These are phyloP conservation scores for Stegophylla sp. DNA, from an alignment of 2,888 invertebrate genomes.

Conservation along the genomic window DNA sequence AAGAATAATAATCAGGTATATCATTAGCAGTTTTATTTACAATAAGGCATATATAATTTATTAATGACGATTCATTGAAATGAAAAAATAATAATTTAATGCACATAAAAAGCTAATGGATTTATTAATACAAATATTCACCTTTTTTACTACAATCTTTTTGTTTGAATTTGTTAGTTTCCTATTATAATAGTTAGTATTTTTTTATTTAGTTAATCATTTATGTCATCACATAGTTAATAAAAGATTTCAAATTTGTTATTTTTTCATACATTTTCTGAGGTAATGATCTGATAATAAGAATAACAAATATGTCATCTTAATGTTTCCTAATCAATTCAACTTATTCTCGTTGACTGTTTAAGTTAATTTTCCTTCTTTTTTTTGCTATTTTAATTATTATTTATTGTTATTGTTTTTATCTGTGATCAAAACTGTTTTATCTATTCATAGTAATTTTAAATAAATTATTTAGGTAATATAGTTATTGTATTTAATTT, in stretches of 20 bases:
- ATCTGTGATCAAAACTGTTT: conserved; percentile 52
- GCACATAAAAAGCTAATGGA: neutral
- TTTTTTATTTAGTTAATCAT: neutral
- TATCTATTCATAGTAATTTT: conserved; percentile 18
- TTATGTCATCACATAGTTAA: conserved; percentile 26
- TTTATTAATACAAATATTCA: neutral
- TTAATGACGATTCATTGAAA: neutral
- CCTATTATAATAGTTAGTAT: conserved; percentile 4
- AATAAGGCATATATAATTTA: neutral
- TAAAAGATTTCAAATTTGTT: conserved; percentile 10
- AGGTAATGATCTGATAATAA: conserved; percentile 30
- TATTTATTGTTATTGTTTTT: conserved; percentile 8
- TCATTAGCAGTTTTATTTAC: too few relatives aligned
- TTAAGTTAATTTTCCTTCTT: conserved; percentile 28
- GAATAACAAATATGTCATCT: neutral
- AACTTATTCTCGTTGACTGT: neutral
- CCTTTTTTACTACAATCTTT: neutral
- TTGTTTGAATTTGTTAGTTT: neutral
- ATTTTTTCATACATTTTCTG: conserved; percentile 19
- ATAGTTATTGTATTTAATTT: conserved; percentile 18
- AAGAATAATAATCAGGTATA: too few relatives aligned
- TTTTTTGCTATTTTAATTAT: conserved; percentile 37
- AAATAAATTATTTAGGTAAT: conserved; percentile 16
- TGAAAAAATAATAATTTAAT: conserved; percentile 1
- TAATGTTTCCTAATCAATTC: conserved; percentile 20